phyloP scores from a whole-genome alignment of 1,140 invertebrate species.

The Eumaeus atala region DNA sequence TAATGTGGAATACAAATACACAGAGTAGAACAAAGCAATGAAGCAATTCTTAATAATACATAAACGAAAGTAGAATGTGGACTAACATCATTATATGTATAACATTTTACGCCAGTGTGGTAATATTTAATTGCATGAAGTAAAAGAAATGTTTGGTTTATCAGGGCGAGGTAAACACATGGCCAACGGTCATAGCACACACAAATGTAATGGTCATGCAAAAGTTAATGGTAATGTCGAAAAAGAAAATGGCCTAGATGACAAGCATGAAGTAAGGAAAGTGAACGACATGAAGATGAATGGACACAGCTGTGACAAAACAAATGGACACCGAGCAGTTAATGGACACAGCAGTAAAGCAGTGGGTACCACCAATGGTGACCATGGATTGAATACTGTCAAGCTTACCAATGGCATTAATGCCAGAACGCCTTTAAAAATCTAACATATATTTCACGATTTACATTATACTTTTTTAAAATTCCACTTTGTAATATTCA shows the following conservation, averaged over 20 bases:
- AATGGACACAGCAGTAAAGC: conserved; percentile 20
- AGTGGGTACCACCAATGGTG: not conserved
- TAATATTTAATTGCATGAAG: conserved; percentile 30
- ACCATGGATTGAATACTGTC: conserved; percentile 1
- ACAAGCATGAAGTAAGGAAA: conserved; percentile 29
- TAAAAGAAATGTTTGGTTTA: conserved; percentile 46
- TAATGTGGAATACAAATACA: conserved; percentile 45
- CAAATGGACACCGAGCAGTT: conserved; percentile 7
- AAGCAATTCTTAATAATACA: conserved; percentile 30
- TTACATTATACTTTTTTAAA: conserved; percentile 34
- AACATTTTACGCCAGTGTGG: conserved; percentile 47
- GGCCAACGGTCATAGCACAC: conserved; percentile 39
- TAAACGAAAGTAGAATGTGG: conserved; percentile 17
- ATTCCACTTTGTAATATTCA: conserved; percentile 54
- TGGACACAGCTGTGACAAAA: conserved; percentile 23
- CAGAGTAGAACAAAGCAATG: not conserved
- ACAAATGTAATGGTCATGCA: conserved; percentile 34
- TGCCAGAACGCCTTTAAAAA: conserved; percentile 9
- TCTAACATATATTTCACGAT: not conserved
- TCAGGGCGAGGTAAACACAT: conserved; percentile 54
- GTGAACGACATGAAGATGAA: conserved; percentile 24
- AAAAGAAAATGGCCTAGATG: conserved; percentile 35
- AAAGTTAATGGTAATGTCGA: conserved; percentile 37
- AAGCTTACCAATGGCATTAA: conserved; percentile 9
- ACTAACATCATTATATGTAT: conserved; percentile 41